Base-by-base conservation (phyloP, 1,140 invertebrate genomes). In the Arion vulgaris region DNA sequence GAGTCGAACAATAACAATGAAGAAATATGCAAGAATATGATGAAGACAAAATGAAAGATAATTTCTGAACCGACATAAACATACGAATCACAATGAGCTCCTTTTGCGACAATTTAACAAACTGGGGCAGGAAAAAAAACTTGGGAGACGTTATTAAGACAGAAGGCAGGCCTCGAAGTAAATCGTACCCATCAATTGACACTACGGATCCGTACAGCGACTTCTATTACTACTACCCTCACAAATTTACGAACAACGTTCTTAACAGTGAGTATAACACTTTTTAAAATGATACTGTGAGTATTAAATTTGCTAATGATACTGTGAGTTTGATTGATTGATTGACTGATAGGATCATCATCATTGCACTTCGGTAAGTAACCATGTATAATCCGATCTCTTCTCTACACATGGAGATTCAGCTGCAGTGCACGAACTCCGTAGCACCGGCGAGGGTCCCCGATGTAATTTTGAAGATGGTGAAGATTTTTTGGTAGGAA, bases 151-250 rank as follows among this genome's bases (percentile, higher is more conserved):
- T 19, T 1, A 39, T 9, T 19, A 26, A 32, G 7, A 45, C 13
- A 39, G n/a, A 62, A 45, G 19, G 1, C 34, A 36, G 57, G 13
- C 17, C 36, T 17, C 53, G 76, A 53, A 57, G 76, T 36, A 34
- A 4, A 9, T 53, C 41, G 1, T 76, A 15, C 51, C 74, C 74
- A 15, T 19, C 68, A 0, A 19, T 15, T 51, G 7, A 11, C 5
- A 19, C 41, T 13, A 9, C 7, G 39, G 78, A 80, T 5, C 1
- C 51, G 34, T 80, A 80, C 78, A 49, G 68, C 15, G 78, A 80
- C 36, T 80, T 80, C 32, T 80, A 80, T 66, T 80, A 80, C 66
- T 80, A 49, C 66, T 80, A 80, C 28, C 78, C 78, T 1, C 78
- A 80, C 41, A 80, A 80, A 39, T 71, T 80, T 28, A 36, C 15